Base-by-base conservation (phyloP, 1,140 invertebrate genomes). In the Microplitis mediator region DNA sequence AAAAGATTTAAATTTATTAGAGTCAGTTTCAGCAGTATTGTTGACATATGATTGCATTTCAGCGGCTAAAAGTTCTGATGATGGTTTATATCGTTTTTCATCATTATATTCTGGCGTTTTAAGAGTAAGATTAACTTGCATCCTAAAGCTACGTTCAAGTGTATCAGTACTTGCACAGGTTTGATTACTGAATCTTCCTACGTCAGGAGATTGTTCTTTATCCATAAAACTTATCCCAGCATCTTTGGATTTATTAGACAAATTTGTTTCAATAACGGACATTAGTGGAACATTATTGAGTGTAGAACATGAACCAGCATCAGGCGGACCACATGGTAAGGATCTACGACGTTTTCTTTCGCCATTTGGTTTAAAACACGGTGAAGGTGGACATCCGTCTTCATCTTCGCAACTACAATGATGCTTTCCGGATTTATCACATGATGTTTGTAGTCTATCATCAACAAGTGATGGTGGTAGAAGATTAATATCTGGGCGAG, bases 401-500 rank as follows among this genome's bases (percentile, higher is more conserved):
- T 91, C 90, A 31, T 90, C 90, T 75, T 91, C 90, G 77, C 89
- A 91, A 36, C 82, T 88, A 84, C 91, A 92, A 72, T 91, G 90
- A 75, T 93, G 91, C 78, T 94, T 94, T 0, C 92, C 92, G 52
- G 90, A 91, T 74, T 91, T 89, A 68, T 91, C 90, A 84, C 92
- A 94, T 2, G 88, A 87, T 4, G 90, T 91, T 72, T 91, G 89
- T 88, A 93, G 90, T 67, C 92, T 87, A 75, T 93, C 92, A 78
- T 93, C 92, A 34, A 92, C 83, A 39, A 93, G 76, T 50, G 85
- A 81, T 82, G 84, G 85, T 45, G 85, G 71, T 50, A 85, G 79
- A 4, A 84, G 78, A 71, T 71, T 68, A 3, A 31, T n/a, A 61
- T 56, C 64, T 4, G 32, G n/a, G 54, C 4, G 50, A 6, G 65